Evolutionary conservation across 2,113 vertebrate genomes (phyloP).

Genomic region (Girardinichthys multiradiatus): DNA sequence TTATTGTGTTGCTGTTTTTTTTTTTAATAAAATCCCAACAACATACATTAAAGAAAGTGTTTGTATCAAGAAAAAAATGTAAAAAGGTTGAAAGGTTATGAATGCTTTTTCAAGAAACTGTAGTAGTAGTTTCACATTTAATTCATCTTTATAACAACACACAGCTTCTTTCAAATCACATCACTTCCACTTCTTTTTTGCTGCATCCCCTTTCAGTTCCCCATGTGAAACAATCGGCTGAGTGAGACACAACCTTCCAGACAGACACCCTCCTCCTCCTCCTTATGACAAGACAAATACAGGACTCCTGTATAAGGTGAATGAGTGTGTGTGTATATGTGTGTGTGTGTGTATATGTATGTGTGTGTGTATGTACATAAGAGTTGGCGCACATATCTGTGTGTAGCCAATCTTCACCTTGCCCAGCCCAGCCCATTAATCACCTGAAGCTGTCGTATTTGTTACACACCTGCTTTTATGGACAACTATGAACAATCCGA

Average conservation of each 20-base stretch:
- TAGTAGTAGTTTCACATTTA: constrained; percentile 19
- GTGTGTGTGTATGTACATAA: background rate
- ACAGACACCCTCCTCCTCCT: background rate
- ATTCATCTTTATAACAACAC: constrained; percentile 21
- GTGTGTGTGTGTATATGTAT: background rate
- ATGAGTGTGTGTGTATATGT: background rate
- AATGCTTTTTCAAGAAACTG: background rate
- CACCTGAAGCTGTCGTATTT: constrained; percentile 36
- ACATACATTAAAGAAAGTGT: too few relatives aligned
- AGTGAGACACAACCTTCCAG: constrained; percentile 28
- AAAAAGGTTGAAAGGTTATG: background rate
- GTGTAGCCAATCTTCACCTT: constrained; percentile 47
- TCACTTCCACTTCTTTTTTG: constrained; percentile 32
- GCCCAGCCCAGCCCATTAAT: constrained; percentile 53
- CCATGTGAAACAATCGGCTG: background rate
- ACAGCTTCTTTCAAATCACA: background rate
- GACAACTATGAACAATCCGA: constrained; percentile 19
- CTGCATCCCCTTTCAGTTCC: constrained; percentile 58
- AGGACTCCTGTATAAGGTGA: constrained; percentile 24
- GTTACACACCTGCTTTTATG: constrained; percentile 18
- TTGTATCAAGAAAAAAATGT: too few relatives aligned
- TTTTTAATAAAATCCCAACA: background rate
- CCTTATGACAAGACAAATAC: constrained; percentile 24
- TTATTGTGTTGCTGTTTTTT: background rate
- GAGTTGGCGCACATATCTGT: background rate